phyloP scores from a whole-genome alignment of 2,888 invertebrate genomes.

The Sylvicola cinctus region DNA sequence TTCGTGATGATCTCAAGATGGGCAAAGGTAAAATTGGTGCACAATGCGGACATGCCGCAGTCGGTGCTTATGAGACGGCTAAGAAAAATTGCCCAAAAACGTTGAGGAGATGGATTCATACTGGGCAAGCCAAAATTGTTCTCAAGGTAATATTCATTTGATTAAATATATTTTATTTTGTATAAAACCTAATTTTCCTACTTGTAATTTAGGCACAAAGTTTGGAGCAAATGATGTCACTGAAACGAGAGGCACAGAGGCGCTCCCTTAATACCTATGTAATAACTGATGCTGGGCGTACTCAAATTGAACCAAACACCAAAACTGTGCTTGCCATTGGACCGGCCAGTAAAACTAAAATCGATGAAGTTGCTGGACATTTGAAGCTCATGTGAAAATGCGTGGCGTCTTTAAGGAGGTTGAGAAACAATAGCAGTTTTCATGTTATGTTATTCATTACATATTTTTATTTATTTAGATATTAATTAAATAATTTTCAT shows the following conservation, averaged over 20 bases:
- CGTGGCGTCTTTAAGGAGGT: no score
- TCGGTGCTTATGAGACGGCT: conserved; percentile 61
- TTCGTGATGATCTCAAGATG: conserved; percentile 83
- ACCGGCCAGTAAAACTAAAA: conserved; percentile 56
- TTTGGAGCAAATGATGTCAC: conserved; percentile 45
- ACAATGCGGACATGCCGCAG: conserved; percentile 88
- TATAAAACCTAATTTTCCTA: no score
- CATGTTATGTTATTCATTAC: no score
- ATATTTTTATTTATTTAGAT: no score
- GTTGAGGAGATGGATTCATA: conserved; percentile 33
- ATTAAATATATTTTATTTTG: no score
- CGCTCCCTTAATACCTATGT: conserved; percentile 49
- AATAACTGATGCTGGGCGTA: conserved; percentile 80
- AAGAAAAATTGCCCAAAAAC: conserved; percentile 36
- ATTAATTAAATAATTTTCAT: no score
- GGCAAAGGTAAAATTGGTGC: conserved; percentile 88
- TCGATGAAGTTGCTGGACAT: conserved; percentile 73
- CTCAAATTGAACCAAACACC: conserved; percentile 76
- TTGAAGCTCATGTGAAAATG: no score
- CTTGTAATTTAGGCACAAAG: conserved; percentile 42
- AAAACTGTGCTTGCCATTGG: conserved; percentile 82
- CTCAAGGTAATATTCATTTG: conserved; percentile 38
- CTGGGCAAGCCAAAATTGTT: conserved; percentile 76
- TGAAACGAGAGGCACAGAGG: conserved; percentile 46
- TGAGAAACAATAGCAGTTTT: no score